Evolutionary conservation across 1,140 invertebrate species (phyloP), one percentile per base, ranked within the genome.

Genomic region (Scaptomyza montana): DNA sequence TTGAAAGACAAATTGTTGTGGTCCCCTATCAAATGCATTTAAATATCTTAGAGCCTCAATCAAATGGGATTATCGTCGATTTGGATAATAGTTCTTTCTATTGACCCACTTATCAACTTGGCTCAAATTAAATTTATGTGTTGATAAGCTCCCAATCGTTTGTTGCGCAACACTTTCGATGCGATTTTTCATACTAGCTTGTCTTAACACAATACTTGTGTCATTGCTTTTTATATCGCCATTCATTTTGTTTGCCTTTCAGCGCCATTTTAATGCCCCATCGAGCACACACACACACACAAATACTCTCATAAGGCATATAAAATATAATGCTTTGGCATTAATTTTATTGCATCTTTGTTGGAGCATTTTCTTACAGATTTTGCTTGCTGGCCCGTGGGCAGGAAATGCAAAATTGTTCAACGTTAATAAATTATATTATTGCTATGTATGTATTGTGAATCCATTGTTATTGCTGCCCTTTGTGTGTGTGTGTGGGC

Each of bases 281-380:
- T 81, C 81, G 82, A 67, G 77, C 50, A 74, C 57, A 53, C 65
- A 30, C 5, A 30, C 28, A 30, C 28, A 6, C 28, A 41, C 51
- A 45, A 36, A 8, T 9, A 36, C 33, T 9, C 33, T 50, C 43
- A 39, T 33, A 8, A 50, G 25, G 16, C 16, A 62, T 62, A 55
- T 64, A 56, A 50, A 60, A 73, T 45, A 67, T 76, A 82, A 77
- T 78, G 64, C 56, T 43, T 63, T 21, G 61, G 67, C 75, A 86
- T 87, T 74, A 73, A 89, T 89, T 82, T 87, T 87, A 89, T 87
- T 73, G 66, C 72, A 56, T 87, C 64, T 82, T 76, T 74, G 63
- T 47, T 54, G 51, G 51, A 53, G 30, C 56, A 54, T 57, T 72
- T 80, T 69, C 68, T 73, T 66, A 54, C 78, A 55, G 36, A 74